A percentile compares a stretch with the other conserved stretches of the same genome.
phyloP scores from a whole-genome alignment of 2,113 vertebrate species.

The Nothobranchius furzeri region DNA sequence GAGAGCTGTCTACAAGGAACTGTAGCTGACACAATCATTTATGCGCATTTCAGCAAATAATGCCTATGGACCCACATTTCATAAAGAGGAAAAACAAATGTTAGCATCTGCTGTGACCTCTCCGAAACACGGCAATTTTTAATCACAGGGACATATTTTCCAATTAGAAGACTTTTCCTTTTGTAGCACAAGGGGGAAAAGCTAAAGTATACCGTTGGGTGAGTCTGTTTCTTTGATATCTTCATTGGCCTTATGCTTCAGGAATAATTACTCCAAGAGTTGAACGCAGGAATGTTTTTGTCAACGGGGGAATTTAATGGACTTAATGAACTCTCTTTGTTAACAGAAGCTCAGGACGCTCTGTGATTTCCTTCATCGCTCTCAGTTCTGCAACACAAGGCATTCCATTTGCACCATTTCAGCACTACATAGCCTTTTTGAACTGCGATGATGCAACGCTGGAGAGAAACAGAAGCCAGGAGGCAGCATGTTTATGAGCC shows the following conservation, averaged over 20 bases:
- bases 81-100: neutral
- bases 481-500: constrained; percentile 44
- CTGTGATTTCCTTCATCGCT: constrained; percentile 47
- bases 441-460: constrained; percentile 44
- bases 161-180: constrained; percentile 54
- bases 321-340: constrained; percentile 67
- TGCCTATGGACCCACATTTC: too few relatives aligned
- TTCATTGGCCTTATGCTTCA: constrained; percentile 51
- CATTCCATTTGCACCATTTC: constrained; percentile 53
- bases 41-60: too few relatives aligned
- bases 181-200: constrained; percentile 23
- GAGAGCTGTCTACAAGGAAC: too few relatives aligned
- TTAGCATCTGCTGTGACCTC: constrained; percentile 44
- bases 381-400: constrained; percentile 39
- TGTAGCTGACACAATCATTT: too few relatives aligned
- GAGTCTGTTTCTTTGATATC: constrained; percentile 43
- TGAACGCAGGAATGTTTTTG: constrained; percentile 44
- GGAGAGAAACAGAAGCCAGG: constrained; percentile 36
- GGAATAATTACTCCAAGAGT: constrained; percentile 59
- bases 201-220: constrained; percentile 12
- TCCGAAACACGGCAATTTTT: constrained; percentile 51
- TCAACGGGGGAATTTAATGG: constrained; percentile 56
- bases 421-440: constrained; percentile 40
- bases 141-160: constrained; percentile 56
- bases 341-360: constrained; percentile 56